phyloP scores from a whole-genome alignment of 2,888 invertebrate genomes.

The Agrotis ipsilon region DNA sequence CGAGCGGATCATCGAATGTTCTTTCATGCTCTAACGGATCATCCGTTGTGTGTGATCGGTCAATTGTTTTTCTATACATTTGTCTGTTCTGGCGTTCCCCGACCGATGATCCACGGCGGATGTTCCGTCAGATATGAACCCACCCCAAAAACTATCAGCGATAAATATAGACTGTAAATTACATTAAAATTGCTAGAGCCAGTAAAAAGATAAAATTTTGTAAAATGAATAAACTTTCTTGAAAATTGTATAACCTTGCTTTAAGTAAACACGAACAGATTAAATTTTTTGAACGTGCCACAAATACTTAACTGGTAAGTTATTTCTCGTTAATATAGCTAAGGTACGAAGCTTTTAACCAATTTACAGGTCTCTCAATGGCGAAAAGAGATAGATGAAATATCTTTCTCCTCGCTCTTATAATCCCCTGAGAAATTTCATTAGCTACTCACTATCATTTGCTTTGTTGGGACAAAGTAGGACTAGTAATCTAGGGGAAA shows the following conservation, averaged over 20 bases:
- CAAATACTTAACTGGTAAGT: slow-evolving; percentile 12
- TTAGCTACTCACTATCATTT: slow-evolving; percentile 3
- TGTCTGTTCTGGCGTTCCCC: too few relatives aligned
- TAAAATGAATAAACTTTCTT: neutral
- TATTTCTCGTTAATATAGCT: slow-evolving; percentile 20
- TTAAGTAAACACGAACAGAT: slow-evolving; percentile 8
- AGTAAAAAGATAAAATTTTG: neutral
- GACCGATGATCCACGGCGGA: too few relatives aligned
- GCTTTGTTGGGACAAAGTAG: neutral
- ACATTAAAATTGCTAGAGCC: too few relatives aligned
- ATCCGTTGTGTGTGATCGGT: too few relatives aligned
- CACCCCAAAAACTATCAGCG: too few relatives aligned
- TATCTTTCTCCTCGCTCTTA: slow-evolving; percentile 6
- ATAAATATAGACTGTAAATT: too few relatives aligned
- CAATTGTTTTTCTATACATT: too few relatives aligned
- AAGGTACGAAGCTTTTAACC: slow-evolving; percentile 29
- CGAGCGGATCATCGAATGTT: too few relatives aligned
- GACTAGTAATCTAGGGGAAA: neutral
- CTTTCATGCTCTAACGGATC: too few relatives aligned
- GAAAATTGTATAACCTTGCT: slow-evolving; percentile 12
- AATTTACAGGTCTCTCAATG: slow-evolving; percentile 28
- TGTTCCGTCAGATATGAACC: too few relatives aligned
- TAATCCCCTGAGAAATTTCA: neutral
- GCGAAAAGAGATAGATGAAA: slow-evolving; percentile 16
- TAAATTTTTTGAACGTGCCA: slow-evolving; percentile 20